These are phyloP conservation scores for Agrotis ipsilon DNA, from an alignment of 2,888 invertebrate genomes.

Conservation along the genomic window DNA sequence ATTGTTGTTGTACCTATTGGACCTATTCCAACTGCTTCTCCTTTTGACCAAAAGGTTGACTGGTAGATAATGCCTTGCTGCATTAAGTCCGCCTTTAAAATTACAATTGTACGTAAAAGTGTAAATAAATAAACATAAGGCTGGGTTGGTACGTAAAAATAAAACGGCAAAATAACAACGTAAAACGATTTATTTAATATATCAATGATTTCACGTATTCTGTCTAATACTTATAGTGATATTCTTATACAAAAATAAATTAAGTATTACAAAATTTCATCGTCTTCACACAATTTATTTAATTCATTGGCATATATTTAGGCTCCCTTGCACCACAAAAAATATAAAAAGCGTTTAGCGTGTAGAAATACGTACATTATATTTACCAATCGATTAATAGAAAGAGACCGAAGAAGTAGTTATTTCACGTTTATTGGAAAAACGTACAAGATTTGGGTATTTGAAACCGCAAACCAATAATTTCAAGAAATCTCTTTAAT, in stretches of 20 bases:
- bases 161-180: constrained; percentile 55
- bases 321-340: neutral
- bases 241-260: constrained; percentile 68
- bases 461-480: too few species aligned
- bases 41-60: too few species aligned
- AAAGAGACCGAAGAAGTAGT: neutral
- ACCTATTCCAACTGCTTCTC: too few species aligned
- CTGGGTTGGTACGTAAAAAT: neutral
- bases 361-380: too few species aligned
- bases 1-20: too few species aligned
- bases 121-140: too few species aligned
- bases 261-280: constrained; percentile 53
- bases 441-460: too few species aligned
- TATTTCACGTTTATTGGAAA: too few species aligned
- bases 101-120: too few species aligned
- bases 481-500: too few species aligned
- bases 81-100: too few species aligned
- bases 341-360: neutral
- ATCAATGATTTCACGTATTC: constrained; percentile 57
- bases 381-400: neutral
- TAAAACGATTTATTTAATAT: constrained; percentile 65
- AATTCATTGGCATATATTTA: constrained; percentile 34
- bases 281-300: constrained; percentile 39
- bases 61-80: too few species aligned
- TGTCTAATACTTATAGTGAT: constrained; percentile 51